phyloP scores from a whole-genome alignment of 2,113 vertebrate genomes.

The Callipepla squamata region DNA sequence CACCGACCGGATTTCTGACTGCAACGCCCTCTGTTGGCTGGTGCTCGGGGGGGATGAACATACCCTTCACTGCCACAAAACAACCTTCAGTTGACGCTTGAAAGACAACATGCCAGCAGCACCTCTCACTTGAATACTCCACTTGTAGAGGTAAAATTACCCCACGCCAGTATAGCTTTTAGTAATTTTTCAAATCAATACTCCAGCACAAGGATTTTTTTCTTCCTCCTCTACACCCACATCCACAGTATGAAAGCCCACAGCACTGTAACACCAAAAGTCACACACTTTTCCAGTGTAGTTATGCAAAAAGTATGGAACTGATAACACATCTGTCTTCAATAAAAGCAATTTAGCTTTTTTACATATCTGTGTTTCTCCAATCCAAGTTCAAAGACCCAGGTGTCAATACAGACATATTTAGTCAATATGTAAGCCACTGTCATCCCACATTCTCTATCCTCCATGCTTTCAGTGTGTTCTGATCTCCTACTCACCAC shows the following conservation, averaged over 20 bases:
- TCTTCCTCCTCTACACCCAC: neutral
- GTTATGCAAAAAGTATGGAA: neutral
- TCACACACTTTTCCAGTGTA: neutral
- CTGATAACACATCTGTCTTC: neutral
- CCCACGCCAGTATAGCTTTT: accelerated
- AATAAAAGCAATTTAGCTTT: neutral
- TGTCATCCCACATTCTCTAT: neutral
- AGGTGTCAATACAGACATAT: neutral
- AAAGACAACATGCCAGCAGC: neutral
- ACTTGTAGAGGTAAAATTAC: neutral
- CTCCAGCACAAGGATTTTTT: neutral
- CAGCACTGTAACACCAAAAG: neutral
- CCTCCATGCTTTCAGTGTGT: neutral
- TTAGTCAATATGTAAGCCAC: neutral
- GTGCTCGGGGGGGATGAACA: neutral
- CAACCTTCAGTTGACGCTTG: neutral
- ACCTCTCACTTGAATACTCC: neutral
- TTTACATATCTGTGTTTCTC: neutral
- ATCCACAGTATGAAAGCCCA: neutral
- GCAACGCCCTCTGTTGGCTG: slow-evolving; percentile 16
- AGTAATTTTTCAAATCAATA: neutral
- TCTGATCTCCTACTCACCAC: neutral
- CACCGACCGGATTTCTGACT: neutral
- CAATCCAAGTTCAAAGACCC: neutral
- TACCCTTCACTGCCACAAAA: neutral